Conservation (phyloP, 2,888 invertebrate species). For the Ormyrus pomaceus region DNA sequence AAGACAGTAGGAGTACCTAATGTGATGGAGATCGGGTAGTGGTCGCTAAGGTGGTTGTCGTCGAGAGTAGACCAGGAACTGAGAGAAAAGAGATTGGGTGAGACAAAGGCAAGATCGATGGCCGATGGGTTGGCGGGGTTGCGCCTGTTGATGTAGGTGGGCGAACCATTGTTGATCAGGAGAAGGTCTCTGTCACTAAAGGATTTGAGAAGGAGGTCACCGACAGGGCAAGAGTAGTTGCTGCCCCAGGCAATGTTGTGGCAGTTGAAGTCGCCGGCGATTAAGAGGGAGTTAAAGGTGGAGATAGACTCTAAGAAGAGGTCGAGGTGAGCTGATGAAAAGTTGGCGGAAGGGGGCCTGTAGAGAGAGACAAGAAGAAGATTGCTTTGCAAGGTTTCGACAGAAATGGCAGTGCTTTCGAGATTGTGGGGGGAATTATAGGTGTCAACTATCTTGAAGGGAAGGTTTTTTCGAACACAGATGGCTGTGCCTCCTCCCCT, state of each 20-base stretch:
- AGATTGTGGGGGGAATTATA: slow-evolving; percentile 21
- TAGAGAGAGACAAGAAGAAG: not conserved
- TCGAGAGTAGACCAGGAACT: slow-evolving; percentile 28
- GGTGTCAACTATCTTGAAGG: slow-evolving; percentile 1
- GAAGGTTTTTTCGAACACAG: slow-evolving; percentile 17
- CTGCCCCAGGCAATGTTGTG: slow-evolving; percentile 23
- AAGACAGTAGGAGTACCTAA: not conserved
- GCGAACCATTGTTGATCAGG: slow-evolving; percentile 42
- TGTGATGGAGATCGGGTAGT: slow-evolving; percentile 8
- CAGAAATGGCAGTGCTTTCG: slow-evolving; percentile 27
- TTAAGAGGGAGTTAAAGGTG: not conserved
- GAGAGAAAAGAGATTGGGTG: slow-evolving; percentile 14
- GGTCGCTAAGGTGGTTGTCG: slow-evolving; percentile 46
- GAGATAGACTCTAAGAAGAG: not conserved
- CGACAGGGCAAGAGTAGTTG: not conserved
- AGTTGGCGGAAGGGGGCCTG: not conserved
- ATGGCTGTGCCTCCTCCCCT: slow-evolving; percentile 37
- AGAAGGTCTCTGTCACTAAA: slow-evolving; percentile 21
- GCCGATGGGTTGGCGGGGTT: slow-evolving; percentile 11
- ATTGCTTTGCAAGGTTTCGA: not conserved
- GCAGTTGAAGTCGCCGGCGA: slow-evolving; percentile 9
- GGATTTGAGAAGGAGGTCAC: not conserved
- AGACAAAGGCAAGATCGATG: slow-evolving; percentile 43
- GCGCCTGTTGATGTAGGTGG: slow-evolving; percentile 23
- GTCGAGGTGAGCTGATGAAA: not conserved